Base-by-base conservation (phyloP, 1,140 invertebrate genomes). In the Achatina immaculata region DNA sequence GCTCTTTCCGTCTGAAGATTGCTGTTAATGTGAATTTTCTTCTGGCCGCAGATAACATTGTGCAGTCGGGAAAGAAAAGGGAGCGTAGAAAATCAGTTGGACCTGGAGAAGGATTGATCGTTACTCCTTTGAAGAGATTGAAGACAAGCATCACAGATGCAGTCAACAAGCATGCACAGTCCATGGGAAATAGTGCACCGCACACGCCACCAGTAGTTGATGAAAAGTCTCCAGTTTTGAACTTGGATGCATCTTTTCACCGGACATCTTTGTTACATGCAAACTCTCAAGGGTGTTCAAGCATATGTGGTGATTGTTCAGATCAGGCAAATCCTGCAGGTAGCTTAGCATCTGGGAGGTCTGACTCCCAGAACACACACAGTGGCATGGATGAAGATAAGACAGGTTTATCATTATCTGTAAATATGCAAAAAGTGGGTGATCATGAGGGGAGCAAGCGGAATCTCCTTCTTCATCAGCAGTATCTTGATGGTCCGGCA, bases 101-200 rank as follows among this genome's bases (percentile, higher is more conserved):
- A n/a, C 3, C 55, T 14, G 34, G 28, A 31, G 78, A 80, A n/a
- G 48, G 28, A n/a, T 66, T 80, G 31, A 72, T 71, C 3, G 45
- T 80, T 55, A n/a, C 78, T 34, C 78, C 78, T 28, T 31, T 72
- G 24, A 80, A 80, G 40, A 71, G 28, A 72, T 42, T 80, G 7
- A 71, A 72, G 36, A 71, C 78, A 6, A 80, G 78, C 40, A 80
- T 80, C 31, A 80, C 78, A 31, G 34, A 80, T 4, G 78, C 78
- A 51, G 78, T 80, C n/a, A 80, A 72, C 21, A 69, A 72, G 48
- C 78, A 80, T 58, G 78, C 68, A 55, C 7, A 72, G 42, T 48
- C 58, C 2, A 31, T 62, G 58, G 58, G 58, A 28, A 62, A 6
- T 62, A 4, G 58, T 31, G n/a, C 58, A 16, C 58, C 58, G 6